Evolutionary conservation across 1,140 invertebrate genomes (phyloP).

Genomic region (Pantala flavescens): DNA sequence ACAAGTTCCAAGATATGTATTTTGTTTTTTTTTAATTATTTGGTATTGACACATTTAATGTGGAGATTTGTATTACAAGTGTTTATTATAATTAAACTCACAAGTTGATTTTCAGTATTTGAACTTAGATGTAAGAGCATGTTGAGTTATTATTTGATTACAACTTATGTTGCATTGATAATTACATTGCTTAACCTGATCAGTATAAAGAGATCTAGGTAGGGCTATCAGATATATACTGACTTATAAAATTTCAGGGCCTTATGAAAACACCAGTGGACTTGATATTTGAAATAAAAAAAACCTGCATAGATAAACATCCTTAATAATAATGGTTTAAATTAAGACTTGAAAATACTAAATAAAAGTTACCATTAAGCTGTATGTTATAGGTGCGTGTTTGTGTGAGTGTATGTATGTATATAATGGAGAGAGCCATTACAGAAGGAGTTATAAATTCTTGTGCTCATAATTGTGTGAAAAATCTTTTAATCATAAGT

Average conservation of each 20-base stretch:
- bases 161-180: not conserved
- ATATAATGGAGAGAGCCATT: not conserved
- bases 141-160: not conserved
- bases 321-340: not conserved
- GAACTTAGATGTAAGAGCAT: not conserved
- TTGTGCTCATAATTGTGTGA: not conserved
- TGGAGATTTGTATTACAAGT: not conserved
- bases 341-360: not conserved
- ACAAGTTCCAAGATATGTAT: not conserved
- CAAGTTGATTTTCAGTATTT: slow-evolving; percentile 7
- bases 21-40: not conserved
- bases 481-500: not conserved
- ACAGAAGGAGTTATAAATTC: not conserved
- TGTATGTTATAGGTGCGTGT: no score
- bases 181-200: not conserved
- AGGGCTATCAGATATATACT: not conserved
- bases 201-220: not conserved
- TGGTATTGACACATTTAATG: slow-evolving; percentile 1
- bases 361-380: not conserved
- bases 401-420: no score
- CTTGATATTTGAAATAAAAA: not conserved
- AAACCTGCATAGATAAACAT: not conserved
- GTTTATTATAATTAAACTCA: not conserved
- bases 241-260: not conserved
- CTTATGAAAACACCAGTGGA: not conserved